A percentile compares a stretch with the other conserved stretches of the same genome.
Evolutionary conservation across 2,797 vertebrate species (phyloP).

Genomic region (Xyrichtys novacula): DNA sequence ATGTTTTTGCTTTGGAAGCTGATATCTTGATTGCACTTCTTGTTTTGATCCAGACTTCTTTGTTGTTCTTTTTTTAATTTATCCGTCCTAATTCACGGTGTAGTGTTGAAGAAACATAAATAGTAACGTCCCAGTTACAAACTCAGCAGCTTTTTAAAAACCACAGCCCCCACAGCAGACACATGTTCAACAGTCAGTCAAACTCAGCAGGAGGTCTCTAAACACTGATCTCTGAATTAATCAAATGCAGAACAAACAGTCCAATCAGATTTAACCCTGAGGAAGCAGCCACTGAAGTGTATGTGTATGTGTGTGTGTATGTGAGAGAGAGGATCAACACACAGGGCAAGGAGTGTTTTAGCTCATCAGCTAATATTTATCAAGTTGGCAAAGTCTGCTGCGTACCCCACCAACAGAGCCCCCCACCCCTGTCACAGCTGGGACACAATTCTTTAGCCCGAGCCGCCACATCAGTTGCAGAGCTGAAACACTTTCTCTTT

Average conservation of each 20-base stretch:
- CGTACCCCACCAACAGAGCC: constrained; percentile 8
- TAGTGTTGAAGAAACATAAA: too few species aligned
- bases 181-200: too few species aligned
- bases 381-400: constrained; percentile 35
- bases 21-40: too few species aligned
- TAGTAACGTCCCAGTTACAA: too few species aligned
- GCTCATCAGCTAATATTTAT: constrained; percentile 63
- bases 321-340: constrained; percentile 44
- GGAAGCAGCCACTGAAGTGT: constrained; percentile 28
- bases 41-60: too few species aligned
- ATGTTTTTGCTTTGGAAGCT: too few species aligned
- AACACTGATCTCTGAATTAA: constrained; percentile 18
- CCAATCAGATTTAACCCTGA: constrained; percentile 28
- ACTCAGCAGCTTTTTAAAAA: too few species aligned
- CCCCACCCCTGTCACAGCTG: constrained; percentile 3
- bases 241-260: constrained; percentile 51
- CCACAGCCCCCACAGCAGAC: too few species aligned
- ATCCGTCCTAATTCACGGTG: too few species aligned
- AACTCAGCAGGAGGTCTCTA: background rate
- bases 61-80: too few species aligned
- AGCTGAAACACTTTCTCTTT: constrained; percentile 70
- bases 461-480: constrained; percentile 41
- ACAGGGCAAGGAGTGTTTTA: constrained; percentile 33
- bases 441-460: constrained; percentile 38
- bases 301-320: background rate